These are phyloP conservation scores for Lysiphlebus fabarum DNA, from an alignment of 1,140 invertebrate genomes.

Conservation along the genomic window DNA sequence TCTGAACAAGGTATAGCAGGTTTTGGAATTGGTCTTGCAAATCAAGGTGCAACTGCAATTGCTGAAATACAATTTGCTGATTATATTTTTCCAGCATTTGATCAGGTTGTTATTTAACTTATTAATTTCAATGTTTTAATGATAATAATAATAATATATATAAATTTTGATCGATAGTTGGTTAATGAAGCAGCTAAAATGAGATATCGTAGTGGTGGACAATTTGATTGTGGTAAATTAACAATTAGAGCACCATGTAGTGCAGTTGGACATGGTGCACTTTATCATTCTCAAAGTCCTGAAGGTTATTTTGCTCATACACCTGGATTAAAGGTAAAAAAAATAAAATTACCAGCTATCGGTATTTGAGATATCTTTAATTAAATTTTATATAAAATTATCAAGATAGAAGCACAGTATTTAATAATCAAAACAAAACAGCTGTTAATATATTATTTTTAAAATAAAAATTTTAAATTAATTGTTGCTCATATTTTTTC, in stretches of 20 bases:
- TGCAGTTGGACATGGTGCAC: slow-evolving; percentile 86
- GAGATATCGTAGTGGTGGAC: slow-evolving; percentile 87
- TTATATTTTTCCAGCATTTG: slow-evolving; percentile 99
- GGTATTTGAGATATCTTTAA: too few relatives aligned
- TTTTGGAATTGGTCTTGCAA: slow-evolving; percentile 93
- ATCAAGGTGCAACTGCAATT: slow-evolving; percentile 85
- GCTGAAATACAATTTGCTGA: slow-evolving; percentile 99
- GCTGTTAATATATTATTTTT: too few relatives aligned
- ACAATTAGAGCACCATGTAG: slow-evolving; percentile 88
- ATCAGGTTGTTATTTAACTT: slow-evolving; percentile 69
- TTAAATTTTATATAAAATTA: too few relatives aligned
- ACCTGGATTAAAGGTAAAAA: slow-evolving; percentile 84
- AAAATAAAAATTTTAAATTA: too few relatives aligned
- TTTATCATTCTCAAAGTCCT: slow-evolving; percentile 98
- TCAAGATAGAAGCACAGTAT: too few relatives aligned
- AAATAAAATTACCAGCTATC: neutral
- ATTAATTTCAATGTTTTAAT: slow-evolving; percentile 5
- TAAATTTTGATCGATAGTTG: slow-evolving; percentile 54
- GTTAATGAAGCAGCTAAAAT: slow-evolving; percentile 92
- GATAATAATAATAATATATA: neutral
- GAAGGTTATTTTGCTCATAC: slow-evolving; percentile 97
- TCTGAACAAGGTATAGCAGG: slow-evolving; percentile 98
- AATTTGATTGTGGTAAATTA: slow-evolving; percentile 87
- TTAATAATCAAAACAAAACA: too few relatives aligned
- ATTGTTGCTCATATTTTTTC: too few relatives aligned